Conservation (phyloP, 1,140 invertebrate genomes). For the Drosophila navojoa region DNA sequence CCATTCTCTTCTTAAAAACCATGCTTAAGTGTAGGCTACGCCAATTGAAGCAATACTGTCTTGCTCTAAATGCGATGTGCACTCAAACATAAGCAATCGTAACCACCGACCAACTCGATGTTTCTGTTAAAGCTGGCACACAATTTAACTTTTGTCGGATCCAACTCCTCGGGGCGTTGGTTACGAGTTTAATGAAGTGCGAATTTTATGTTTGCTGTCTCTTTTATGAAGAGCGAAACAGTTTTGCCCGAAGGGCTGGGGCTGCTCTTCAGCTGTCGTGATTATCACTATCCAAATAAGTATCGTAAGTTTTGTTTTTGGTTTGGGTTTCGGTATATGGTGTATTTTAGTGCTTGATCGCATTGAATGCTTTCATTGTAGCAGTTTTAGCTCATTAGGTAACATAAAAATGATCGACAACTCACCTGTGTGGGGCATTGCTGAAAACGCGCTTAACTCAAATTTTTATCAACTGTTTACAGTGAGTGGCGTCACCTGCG, state of each 20-base stretch:
- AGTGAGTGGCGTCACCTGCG: constrained; percentile 42
- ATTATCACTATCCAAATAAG: constrained; percentile 19
- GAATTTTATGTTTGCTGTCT: constrained; percentile 42
- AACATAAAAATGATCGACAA: constrained; percentile 21
- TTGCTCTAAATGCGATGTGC: not conserved
- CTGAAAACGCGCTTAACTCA: constrained; percentile 33
- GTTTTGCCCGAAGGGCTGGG: constrained; percentile 9
- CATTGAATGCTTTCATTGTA: constrained; percentile 49
- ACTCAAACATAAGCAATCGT: constrained; percentile 8
- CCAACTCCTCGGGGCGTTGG: not conserved
- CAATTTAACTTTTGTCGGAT: not conserved
- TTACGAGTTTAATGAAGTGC: constrained; percentile 43
- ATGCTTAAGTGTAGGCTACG: no score
- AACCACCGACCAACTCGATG: constrained; percentile 34
- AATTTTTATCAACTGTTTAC: constrained; percentile 59
- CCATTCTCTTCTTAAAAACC: not conserved
- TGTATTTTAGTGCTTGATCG: constrained; percentile 33
- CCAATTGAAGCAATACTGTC: no score
- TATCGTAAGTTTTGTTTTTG: constrained; percentile 22
- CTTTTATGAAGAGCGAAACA: constrained; percentile 8
- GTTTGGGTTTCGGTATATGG: constrained; percentile 12
- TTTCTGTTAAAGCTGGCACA: not conserved
- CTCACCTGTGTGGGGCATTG: constrained; percentile 78
- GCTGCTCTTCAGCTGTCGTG: constrained; percentile 10
- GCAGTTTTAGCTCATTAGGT: constrained; percentile 64